A percentile compares a stretch with the other conserved stretches of the same genome.
Conservation (phyloP, 2,888 invertebrate genomes). For the Aporophyla lueneburgensis region DNA sequence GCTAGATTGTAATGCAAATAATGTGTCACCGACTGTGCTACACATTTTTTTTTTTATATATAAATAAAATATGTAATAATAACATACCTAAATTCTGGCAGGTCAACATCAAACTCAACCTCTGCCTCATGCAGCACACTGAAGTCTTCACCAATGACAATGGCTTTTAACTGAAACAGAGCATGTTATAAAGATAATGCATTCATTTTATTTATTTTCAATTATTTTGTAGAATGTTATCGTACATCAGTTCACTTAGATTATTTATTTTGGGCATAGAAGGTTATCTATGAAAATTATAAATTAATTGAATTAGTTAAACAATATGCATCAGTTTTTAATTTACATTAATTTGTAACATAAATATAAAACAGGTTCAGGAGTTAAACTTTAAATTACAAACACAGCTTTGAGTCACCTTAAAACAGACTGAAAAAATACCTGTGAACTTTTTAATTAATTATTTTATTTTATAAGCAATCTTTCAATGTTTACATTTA, state of each 20-base stretch:
- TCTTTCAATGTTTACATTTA: background rate
- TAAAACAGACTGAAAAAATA: background rate
- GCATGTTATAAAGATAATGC: background rate
- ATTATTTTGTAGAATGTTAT: background rate
- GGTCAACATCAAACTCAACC: constrained; percentile 97
- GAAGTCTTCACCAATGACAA: constrained; percentile 94
- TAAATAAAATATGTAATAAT: background rate
- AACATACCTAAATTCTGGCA: constrained; percentile 97
- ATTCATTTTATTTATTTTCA: background rate
- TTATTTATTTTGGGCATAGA: background rate
- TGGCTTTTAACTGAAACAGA: constrained; percentile 95
- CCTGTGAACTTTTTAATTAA: too few species aligned
- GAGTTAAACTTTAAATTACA: background rate
- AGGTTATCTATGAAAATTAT: background rate
- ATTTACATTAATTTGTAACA: background rate
- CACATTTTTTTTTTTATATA: too few species aligned
- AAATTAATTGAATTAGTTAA: background rate
- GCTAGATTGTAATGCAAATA: too few species aligned
- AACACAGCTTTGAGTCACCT: background rate
- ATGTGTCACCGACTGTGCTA: too few species aligned
- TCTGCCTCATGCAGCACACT: constrained; percentile 94
- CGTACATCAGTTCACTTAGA: background rate
- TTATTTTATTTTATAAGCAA: background rate
- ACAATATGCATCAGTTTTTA: background rate
- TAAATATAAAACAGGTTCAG: background rate